phyloP scores from a whole-genome alignment of 2,797 vertebrate genomes.

The Mus spretus region DNA sequence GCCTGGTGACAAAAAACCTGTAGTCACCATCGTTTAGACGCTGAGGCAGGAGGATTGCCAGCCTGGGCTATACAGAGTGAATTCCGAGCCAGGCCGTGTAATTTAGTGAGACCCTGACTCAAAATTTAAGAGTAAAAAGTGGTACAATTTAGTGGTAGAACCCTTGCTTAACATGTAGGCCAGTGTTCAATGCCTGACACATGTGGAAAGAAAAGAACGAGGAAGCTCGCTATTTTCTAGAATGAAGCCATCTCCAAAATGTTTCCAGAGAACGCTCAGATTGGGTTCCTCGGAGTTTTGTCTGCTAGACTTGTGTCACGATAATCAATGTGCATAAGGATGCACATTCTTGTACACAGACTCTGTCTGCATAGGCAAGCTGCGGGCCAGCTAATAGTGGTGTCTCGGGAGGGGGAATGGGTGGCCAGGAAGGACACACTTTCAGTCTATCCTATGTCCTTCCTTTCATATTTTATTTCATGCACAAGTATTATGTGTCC shows the following conservation, averaged over 20 bases:
- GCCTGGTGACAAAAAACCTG: neutral
- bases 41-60: neutral
- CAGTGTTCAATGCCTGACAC: too few species aligned
- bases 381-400: neutral
- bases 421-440: neutral
- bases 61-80: neutral
- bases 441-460: neutral
- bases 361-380: neutral
- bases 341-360: neutral
- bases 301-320: neutral
- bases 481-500: neutral
- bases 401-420: neutral
- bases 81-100: neutral
- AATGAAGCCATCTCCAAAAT: conserved; percentile 20
- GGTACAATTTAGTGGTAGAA: neutral
- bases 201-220: neutral
- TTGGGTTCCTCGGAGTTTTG: neutral
- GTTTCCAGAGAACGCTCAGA: neutral
- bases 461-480: neutral
- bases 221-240: conserved; percentile 1
- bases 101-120: neutral
- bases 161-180: too few species aligned
- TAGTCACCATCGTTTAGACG: neutral
- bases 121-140: neutral
- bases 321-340: neutral